These are phyloP conservation scores for Lates calcarifer DNA, from an alignment of 2,113 vertebrate species.

Conservation along the genomic window DNA sequence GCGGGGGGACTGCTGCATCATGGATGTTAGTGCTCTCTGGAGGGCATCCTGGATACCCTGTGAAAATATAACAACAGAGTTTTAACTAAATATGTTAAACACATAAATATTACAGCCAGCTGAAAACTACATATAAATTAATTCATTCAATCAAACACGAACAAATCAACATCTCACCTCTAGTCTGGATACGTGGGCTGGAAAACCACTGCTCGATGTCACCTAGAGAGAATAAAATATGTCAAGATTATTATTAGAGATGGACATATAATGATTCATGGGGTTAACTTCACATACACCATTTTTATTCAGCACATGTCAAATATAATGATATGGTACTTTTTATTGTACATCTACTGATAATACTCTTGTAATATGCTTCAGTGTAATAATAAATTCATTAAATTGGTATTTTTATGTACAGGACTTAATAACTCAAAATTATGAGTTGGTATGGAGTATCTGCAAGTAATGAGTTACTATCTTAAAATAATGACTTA, in stretches of 20 bases:
- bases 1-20: constrained; percentile 74
- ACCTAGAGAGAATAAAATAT: constrained; percentile 52
- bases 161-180: constrained; percentile 65
- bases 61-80: neutral
- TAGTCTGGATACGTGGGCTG: constrained; percentile 77
- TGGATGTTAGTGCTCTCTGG: constrained; percentile 66
- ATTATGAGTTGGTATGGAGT: too few relatives aligned
- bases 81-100: neutral
- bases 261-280: neutral
- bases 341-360: too few relatives aligned
- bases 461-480: too few relatives aligned
- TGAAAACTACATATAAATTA: neutral
- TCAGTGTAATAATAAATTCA: neutral
- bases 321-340: too few relatives aligned
- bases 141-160: neutral
- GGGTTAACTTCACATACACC: neutral
- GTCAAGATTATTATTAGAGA: neutral
- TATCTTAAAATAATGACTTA: too few relatives aligned
- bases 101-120: too few relatives aligned
- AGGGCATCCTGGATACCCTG: constrained; percentile 85
- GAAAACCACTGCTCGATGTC: constrained; percentile 52
- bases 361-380: neutral
- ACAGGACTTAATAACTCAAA: too few relatives aligned
- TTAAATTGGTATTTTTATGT: neutral
- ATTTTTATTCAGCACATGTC: too few relatives aligned